Percentiles rank a stretch among this genome's conserved stretches.
These are phyloP conservation scores for Ennomos fuscantarius DNA, from an alignment of 2,888 invertebrate species.

Conservation along the genomic window DNA sequence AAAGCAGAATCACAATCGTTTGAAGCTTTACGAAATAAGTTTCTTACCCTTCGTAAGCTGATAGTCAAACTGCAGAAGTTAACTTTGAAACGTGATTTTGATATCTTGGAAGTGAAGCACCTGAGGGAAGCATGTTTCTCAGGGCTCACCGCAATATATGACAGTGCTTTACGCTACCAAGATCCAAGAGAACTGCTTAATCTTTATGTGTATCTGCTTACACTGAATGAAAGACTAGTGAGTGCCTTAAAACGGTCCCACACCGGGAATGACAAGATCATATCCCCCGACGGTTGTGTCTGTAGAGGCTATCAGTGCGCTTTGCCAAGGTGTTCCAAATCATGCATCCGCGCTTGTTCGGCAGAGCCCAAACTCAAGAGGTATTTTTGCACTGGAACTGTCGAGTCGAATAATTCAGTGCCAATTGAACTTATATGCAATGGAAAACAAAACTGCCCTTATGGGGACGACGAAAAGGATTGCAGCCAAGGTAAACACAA, in stretches of 20 bases:
- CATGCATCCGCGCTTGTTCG: constrained; percentile 59
- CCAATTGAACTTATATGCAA: constrained; percentile 61
- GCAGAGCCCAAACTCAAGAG: constrained; percentile 55
- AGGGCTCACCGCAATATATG: constrained; percentile 53
- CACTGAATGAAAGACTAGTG: constrained; percentile 58
- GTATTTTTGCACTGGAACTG: constrained; percentile 51
- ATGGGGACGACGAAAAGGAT: constrained; percentile 62
- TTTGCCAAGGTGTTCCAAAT: constrained; percentile 52
- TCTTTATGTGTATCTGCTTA: constrained; percentile 51
- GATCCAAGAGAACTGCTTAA: constrained; percentile 47
- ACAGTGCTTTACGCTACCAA: constrained; percentile 9
- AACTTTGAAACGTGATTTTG: constrained; percentile 41
- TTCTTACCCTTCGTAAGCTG: constrained; percentile 45
- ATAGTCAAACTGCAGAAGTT: constrained; percentile 52
- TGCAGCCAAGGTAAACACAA: constrained; percentile 58
- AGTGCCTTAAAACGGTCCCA: constrained; percentile 62
- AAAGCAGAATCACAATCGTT: constrained; percentile 51
- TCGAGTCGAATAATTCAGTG: constrained; percentile 44
- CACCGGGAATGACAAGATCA: constrained; percentile 61
- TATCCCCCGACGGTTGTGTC: constrained; percentile 54
- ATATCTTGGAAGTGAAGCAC: constrained; percentile 43
- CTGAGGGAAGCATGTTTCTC: constrained; percentile 57
- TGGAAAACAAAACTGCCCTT: constrained; percentile 59
- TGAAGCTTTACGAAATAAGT: constrained; percentile 40
- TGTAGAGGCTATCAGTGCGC: constrained; percentile 59